Evolutionary conservation across 2,113 vertebrate species (phyloP).

Genomic region (Psittacara wagleri): DNA sequence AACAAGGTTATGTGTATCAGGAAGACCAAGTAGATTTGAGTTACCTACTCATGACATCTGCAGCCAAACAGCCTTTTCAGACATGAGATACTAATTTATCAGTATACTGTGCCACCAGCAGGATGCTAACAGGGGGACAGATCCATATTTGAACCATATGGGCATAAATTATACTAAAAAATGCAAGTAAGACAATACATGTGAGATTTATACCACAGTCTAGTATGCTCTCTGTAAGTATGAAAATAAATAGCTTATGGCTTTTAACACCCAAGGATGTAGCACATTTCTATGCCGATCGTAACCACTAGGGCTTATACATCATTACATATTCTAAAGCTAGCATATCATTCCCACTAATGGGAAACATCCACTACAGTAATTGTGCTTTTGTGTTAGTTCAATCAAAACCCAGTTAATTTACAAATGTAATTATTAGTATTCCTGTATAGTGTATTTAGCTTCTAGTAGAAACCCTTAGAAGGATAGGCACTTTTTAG

Average conservation of each 20-base stretch:
- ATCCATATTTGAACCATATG: constrained; percentile 12
- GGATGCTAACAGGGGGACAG: background rate
- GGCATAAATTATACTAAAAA: constrained; percentile 1
- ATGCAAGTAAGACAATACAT: background rate
- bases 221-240: constrained; percentile 14
- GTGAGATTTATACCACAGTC: constrained; percentile 2
- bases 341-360: background rate
- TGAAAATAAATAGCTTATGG: constrained; percentile 46
- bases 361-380: constrained; percentile 4
- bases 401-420: background rate
- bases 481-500: background rate
- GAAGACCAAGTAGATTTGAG: background rate
- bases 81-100: background rate
- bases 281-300: constrained; percentile 19
- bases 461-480: background rate
- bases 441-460: background rate
- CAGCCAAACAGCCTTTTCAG: background rate
- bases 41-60: background rate
- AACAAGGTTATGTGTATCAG: background rate
- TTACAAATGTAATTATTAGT: constrained; percentile 31
- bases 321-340: constrained; percentile 28
- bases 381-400: background rate
- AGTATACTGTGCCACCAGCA: constrained; percentile 1
- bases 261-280: constrained; percentile 46
- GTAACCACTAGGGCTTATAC: constrained; percentile 4